These are phyloP conservation scores for Amazona vittata DNA, from an alignment of 2,113 vertebrate genomes.

Conservation along the genomic window DNA sequence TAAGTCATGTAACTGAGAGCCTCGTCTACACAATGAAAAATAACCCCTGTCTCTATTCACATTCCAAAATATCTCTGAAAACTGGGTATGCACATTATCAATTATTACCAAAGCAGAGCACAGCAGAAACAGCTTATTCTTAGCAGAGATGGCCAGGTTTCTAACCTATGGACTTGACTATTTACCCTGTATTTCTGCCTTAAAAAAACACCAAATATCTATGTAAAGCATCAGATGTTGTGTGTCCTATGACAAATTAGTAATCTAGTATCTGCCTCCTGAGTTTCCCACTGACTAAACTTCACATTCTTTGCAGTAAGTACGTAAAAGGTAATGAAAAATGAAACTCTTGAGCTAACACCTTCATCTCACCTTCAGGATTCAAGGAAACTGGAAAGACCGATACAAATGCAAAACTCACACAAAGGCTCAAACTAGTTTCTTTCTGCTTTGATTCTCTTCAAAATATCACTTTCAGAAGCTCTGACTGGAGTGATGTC, in stretches of 20 bases:
- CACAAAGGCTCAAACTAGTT: background rate
- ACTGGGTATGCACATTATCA: background rate
- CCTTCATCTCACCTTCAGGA: background rate
- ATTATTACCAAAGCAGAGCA: background rate
- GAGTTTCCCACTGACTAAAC: background rate
- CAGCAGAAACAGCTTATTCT: background rate
- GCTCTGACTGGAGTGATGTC: background rate
- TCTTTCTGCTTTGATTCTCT: background rate
- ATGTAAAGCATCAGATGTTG: background rate
- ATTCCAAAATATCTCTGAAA: background rate
- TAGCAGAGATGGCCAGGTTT: background rate
- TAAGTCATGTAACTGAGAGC: background rate
- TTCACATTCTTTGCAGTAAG: background rate
- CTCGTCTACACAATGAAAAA: background rate
- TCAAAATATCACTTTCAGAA: background rate
- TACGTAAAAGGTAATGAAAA: background rate
- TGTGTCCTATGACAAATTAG: background rate
- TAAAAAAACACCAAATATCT: background rate
- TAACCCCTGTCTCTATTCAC: background rate
- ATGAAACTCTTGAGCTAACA: background rate
- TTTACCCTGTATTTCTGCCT: background rate
- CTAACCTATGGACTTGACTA: background rate
- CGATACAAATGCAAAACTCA: accelerated
- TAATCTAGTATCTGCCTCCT: background rate
- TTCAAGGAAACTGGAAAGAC: background rate